phyloP scores from a whole-genome alignment of 2,888 invertebrate genomes.

The Cactoblastis cactorum region DNA sequence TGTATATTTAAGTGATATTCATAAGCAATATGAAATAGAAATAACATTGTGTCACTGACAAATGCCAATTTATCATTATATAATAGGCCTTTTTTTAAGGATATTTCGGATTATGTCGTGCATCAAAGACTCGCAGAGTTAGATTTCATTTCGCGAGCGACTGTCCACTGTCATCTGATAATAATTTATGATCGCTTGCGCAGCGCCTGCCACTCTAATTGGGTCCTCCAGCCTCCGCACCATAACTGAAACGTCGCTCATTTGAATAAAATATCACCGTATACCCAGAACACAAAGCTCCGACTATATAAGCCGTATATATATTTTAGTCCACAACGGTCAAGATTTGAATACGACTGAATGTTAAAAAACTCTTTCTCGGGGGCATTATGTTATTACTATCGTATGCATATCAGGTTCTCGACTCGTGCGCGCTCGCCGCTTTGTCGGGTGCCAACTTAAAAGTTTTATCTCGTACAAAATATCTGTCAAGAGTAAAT shows the following conservation, averaged over 20 bases:
- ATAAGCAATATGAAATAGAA: not conserved
- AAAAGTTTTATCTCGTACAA: not conserved
- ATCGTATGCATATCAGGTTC: conserved; percentile 12
- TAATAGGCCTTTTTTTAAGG: conserved; percentile 39
- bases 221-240: conserved; percentile 27
- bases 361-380: conserved; percentile 16
- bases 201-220: conserved; percentile 45
- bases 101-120: not conserved
- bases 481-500: not conserved
- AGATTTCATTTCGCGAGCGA: conserved; percentile 33
- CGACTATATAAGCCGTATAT: conserved; percentile 19
- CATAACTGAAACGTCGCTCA: conserved; percentile 35
- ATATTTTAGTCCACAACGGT: conserved; percentile 19
- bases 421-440: conserved; percentile 2
- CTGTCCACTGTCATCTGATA: conserved; percentile 38
- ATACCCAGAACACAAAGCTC: conserved; percentile 23
- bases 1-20: not conserved
- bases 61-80: not conserved
- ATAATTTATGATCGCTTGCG: conserved; percentile 47
- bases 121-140: conserved; percentile 24
- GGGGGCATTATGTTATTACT: conserved; percentile 17
- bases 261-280: conserved; percentile 41
- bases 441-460: conserved; percentile 6
- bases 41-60: not conserved
- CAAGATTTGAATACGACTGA: conserved; percentile 19